Conservation (phyloP, 2,888 invertebrate species). For the Horisme vitalbata region DNA sequence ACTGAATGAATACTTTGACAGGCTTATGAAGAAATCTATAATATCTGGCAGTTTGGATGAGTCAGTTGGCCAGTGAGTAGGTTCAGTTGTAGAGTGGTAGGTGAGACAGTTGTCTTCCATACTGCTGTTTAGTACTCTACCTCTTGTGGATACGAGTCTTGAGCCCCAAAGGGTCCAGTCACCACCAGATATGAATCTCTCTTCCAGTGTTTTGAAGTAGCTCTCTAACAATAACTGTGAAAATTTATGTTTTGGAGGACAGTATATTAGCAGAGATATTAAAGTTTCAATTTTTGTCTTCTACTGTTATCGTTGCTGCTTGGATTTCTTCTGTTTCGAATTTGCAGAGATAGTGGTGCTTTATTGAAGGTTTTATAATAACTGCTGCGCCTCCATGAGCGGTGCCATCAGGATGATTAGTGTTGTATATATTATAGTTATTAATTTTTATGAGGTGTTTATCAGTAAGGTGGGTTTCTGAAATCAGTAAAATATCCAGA, state of each 20-base stretch:
- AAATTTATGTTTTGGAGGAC: slow-evolving; percentile 23
- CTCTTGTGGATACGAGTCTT: too few species aligned
- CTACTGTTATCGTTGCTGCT: slow-evolving; percentile 13
- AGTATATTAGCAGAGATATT: slow-evolving; percentile 22
- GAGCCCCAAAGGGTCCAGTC: too few species aligned
- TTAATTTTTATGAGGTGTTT: slow-evolving; percentile 15
- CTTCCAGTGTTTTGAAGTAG: not conserved
- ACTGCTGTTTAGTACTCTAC: too few species aligned
- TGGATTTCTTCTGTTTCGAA: slow-evolving; percentile 6
- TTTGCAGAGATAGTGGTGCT: too few species aligned
- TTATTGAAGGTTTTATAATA: not conserved
- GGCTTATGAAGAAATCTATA: too few species aligned
- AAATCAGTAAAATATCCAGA: slow-evolving; percentile 28
- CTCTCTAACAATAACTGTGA: too few species aligned
- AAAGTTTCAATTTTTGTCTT: slow-evolving; percentile 5
- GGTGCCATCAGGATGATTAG: slow-evolving; percentile 29
- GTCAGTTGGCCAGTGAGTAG: too few species aligned
- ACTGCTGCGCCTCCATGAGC: slow-evolving; percentile 25
- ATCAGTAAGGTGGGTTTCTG: slow-evolving; percentile 24
- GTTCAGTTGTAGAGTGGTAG: too few species aligned
- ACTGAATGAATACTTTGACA: too few species aligned
- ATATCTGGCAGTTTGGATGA: too few species aligned
- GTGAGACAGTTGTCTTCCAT: too few species aligned
- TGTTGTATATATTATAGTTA: slow-evolving; percentile 20
- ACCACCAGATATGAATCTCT: not conserved